A percentile compares a stretch with the other conserved stretches of the same genome.
phyloP scores from a whole-genome alignment of 2,113 vertebrate genomes.

The Engraulis encrasicolus region DNA sequence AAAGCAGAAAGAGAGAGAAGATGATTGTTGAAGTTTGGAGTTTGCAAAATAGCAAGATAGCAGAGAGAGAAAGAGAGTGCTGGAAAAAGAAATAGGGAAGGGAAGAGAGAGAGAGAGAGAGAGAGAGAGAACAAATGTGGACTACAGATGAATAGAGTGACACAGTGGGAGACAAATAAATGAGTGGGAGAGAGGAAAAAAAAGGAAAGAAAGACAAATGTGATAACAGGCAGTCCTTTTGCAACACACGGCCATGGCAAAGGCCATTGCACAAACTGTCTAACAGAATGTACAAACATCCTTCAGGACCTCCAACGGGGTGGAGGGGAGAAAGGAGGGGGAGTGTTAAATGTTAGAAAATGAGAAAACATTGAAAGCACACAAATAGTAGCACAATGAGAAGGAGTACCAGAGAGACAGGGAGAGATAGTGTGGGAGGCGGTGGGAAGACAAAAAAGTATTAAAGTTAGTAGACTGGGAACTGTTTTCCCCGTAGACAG shows the following conservation, averaged over 20 bases:
- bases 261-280: no score
- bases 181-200: no score
- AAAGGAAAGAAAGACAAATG: background rate
- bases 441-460: background rate
- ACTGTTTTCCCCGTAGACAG: background rate
- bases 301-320: no score
- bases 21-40: slow-evolving; percentile 13
- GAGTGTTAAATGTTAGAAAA: background rate
- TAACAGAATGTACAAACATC: no score
- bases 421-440: background rate
- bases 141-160: background rate
- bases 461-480: background rate
- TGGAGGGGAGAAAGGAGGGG: background rate
- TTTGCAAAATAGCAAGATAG: slow-evolving; percentile 12
- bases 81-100: background rate
- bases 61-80: background rate
- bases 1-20: slow-evolving; percentile 6
- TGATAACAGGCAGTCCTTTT: background rate
- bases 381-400: background rate
- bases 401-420: background rate
- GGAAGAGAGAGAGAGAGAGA: background rate
- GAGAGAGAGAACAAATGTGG: background rate
- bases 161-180: background rate
- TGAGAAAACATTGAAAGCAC: background rate
- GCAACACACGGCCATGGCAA: no score